Percentiles rank a stretch among this genome's conserved stretches.
These are phyloP conservation scores for Apodemia zela DNA, from an alignment of 2,888 invertebrate species.

Conservation along the genomic window DNA sequence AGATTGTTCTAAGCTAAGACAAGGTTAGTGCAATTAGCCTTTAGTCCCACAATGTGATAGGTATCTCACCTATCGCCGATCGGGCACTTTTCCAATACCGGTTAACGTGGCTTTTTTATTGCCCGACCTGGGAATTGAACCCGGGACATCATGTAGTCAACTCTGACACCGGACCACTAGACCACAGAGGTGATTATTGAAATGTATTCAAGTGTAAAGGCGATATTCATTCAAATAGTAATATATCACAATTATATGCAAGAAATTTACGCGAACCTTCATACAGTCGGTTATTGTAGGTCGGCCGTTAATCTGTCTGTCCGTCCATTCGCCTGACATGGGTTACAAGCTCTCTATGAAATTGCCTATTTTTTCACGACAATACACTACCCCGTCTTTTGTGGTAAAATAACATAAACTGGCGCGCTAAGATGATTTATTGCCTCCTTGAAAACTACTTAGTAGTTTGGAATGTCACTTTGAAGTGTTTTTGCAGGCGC, in stretches of 20 bases:
- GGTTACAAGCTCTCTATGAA: slow-evolving; percentile 42
- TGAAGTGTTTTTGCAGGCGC: not conserved
- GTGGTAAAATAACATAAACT: slow-evolving; percentile 13
- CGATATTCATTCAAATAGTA: not conserved
- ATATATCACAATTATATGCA: slow-evolving; percentile 1
- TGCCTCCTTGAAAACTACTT: slow-evolving; percentile 11
- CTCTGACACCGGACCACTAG: too few species aligned
- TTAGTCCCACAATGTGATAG: too few species aligned
- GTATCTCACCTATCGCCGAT: too few species aligned
- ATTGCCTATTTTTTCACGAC: slow-evolving; percentile 42
- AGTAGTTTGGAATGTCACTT: slow-evolving; percentile 7
- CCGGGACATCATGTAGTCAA: too few species aligned
- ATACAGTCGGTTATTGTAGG: slow-evolving; percentile 38
- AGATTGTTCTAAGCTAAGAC: too few species aligned
- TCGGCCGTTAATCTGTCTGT: slow-evolving; percentile 55
- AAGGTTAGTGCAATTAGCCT: too few species aligned
- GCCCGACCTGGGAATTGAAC: too few species aligned
- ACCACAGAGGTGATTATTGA: too few species aligned
- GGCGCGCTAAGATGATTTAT: not conserved
- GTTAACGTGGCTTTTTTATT: too few species aligned
- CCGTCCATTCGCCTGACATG: slow-evolving; percentile 38
- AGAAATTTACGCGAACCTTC: slow-evolving; percentile 26
- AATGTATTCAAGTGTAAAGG: not conserved
- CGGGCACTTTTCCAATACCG: too few species aligned
- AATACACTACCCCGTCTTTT: slow-evolving; percentile 31